These are phyloP conservation scores for Leptosomus discolor DNA, from an alignment of 2,113 vertebrate genomes.

Conservation along the genomic window DNA sequence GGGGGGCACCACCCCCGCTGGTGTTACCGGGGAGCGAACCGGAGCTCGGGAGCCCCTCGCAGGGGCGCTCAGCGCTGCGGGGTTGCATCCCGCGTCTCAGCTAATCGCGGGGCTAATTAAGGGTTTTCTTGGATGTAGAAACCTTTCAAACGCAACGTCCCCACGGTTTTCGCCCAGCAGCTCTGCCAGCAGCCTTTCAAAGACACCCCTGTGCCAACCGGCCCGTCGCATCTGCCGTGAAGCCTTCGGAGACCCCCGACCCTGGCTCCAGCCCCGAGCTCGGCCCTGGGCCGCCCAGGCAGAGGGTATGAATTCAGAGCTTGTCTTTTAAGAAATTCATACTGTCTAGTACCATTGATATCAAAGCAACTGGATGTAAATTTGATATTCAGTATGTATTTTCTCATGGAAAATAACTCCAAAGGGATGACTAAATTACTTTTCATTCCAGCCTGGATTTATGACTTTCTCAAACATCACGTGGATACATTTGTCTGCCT, in stretches of 20 bases:
- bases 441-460: neutral
- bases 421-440: conserved; percentile 30
- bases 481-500: neutral
- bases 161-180: neutral
- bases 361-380: conserved; percentile 1
- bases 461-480: neutral
- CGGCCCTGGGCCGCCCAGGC: neutral
- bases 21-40: too few species aligned
- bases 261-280: neutral
- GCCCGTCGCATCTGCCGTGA: neutral
- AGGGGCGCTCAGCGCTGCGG: neutral
- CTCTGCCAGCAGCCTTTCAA: neutral
- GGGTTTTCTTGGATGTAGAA: neutral
- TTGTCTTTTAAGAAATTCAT: neutral
- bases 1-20: too few species aligned
- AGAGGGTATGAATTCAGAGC: neutral
- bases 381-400: neutral
- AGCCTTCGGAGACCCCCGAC: neutral
- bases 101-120: neutral
- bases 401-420: neutral
- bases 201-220: neutral
- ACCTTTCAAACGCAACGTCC: neutral
- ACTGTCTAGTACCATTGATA: neutral
- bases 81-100: neutral
- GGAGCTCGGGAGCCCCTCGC: neutral